Evolutionary conservation across 1,140 invertebrate genomes (phyloP), one percentile per base, ranked within the genome.

Genomic region (Aphelenchoides besseyi): DNA sequence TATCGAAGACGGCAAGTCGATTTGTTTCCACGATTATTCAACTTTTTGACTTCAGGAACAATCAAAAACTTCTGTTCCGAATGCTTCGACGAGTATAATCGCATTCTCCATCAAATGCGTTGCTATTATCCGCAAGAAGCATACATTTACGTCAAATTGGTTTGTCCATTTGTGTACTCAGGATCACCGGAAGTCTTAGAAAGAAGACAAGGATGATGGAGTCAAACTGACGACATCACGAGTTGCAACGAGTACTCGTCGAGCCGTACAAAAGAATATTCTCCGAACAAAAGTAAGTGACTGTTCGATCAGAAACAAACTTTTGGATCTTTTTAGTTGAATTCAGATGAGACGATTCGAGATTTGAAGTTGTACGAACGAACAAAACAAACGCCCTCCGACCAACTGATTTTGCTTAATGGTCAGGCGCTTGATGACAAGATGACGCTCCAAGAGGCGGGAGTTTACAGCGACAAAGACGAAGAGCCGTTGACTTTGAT

Each of bases 401-500:
- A 77, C 41, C 78, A 77, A 61, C 72, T 80, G 28, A 29, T 77
- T 35, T 79, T 67, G 9, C n/a, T 70, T 35, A 37, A 59, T 28
- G 69, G 64, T 28, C 32, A 35, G n/a, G 52, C 26, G 8, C 53
- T 77, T 12, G 78, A 79, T 2, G 61, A 74, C 28, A 61, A 68
- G 18, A 35, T 32, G 66, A 77, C 76, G 3, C 53, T 77, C 18
- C 35, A 32, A 16, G 37, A 12, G 12, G 78, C 73, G 23, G 3
- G 48, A 1, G 59, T 77, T 8, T 28, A 36, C 0, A 36, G 54
- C 1, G 64, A 70, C 35, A 77, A 77, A 52, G 5, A 18, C 30
- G 55, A 79, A n/a, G 37, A 66, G n/a, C 75, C 75, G 3, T 23
- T 77, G 2, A 63, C 66, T n/a, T 55, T 77, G 29, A 79, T 77